Evolutionary conservation across 2,888 invertebrate genomes (phyloP).

Genomic region (Nycteola revayana): DNA sequence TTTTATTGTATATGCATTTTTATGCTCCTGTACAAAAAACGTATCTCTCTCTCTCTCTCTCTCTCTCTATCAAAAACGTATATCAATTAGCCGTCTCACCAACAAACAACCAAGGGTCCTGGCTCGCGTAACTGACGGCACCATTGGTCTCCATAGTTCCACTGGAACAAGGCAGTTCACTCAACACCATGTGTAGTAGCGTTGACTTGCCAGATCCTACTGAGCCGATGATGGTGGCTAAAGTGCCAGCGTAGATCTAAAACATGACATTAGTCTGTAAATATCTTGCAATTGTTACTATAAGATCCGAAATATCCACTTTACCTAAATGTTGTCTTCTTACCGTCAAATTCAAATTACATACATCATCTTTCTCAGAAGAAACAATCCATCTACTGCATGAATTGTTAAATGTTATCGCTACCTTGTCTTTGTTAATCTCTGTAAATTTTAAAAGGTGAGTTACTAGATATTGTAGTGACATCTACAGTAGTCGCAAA

Average conservation of each 20-base stretch:
- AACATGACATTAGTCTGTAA: neutral
- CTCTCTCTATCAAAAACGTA: too few species aligned
- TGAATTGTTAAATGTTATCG: conserved; percentile 65
- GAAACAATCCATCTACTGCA: conserved; percentile 76
- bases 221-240: conserved; percentile 84
- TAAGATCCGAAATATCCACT: too few species aligned
- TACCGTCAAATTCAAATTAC: conserved; percentile 67
- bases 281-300: too few species aligned
- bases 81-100: conserved; percentile 67
- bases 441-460: too few species aligned
- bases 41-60: too few species aligned
- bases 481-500: too few species aligned
- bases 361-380: conserved; percentile 63
- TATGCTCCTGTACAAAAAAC: too few species aligned
- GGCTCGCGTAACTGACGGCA: conserved; percentile 87
- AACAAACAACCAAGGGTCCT: conserved; percentile 92
- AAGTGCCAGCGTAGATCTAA: conserved; percentile 55
- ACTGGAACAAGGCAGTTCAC: conserved; percentile 85
- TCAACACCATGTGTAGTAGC: conserved; percentile 85
- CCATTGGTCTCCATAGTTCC: conserved; percentile 85
- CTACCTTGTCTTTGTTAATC: conserved; percentile 37
- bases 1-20: too few species aligned
- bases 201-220: conserved; percentile 84
- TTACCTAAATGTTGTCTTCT: too few species aligned
- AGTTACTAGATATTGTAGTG: too few species aligned